These are phyloP conservation scores for Caenorhabditis parvicauda DNA, from an alignment of 2,888 invertebrate genomes.

Conservation along the genomic window DNA sequence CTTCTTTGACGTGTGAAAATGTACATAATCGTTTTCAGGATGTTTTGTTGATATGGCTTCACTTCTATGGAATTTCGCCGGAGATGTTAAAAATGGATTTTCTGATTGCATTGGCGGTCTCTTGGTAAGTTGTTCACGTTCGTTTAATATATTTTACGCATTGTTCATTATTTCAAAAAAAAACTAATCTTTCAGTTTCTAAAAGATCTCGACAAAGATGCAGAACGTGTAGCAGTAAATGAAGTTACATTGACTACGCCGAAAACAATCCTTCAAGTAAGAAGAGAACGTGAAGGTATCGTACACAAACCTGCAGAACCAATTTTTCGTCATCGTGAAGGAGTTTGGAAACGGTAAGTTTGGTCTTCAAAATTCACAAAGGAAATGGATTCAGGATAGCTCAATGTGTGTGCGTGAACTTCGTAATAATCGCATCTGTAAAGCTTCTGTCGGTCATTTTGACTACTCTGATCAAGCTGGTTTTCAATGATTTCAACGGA, in stretches of 20 bases:
- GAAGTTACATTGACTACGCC: neutral
- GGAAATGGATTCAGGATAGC: constrained; percentile 22
- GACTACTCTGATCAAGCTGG: constrained; percentile 14
- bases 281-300: constrained; percentile 22
- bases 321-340: constrained; percentile 16
- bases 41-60: constrained; percentile 5
- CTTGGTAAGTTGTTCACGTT: neutral
- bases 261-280: constrained; percentile 11
- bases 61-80: neutral
- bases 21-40: neutral
- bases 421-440: constrained; percentile 22
- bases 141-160: no score
- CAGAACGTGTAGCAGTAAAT: neutral
- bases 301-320: constrained; percentile 13
- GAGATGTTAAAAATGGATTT: neutral
- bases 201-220: neutral
- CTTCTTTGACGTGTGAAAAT: no score
- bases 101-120: neutral
- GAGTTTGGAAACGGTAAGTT: constrained; percentile 21
- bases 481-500: constrained; percentile 11
- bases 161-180: neutral
- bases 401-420: constrained; percentile 34
- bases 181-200: neutral
- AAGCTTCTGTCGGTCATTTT: constrained; percentile 23
- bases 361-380: neutral